These are phyloP conservation scores for Phaetusa simplex DNA, from an alignment of 2,113 vertebrate genomes.

Conservation along the genomic window DNA sequence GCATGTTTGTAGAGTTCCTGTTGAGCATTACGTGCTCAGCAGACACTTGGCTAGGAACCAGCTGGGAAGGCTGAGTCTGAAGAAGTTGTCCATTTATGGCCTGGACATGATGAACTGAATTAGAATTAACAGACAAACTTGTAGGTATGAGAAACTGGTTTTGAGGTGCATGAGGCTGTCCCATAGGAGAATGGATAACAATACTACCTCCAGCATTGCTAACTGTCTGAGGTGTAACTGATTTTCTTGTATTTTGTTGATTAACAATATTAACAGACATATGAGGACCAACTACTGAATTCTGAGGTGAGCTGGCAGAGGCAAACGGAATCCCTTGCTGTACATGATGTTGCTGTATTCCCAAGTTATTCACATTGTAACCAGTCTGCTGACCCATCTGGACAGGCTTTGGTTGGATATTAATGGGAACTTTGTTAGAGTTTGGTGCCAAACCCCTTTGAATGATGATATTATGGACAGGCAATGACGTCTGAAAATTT, in stretches of 20 bases:
- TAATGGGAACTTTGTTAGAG: constrained; percentile 83
- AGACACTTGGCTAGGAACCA: constrained; percentile 76
- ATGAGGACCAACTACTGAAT: constrained; percentile 78
- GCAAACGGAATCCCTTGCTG: constrained; percentile 80
- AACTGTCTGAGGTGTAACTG: constrained; percentile 75
- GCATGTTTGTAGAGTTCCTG: constrained; percentile 77
- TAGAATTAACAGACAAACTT: constrained; percentile 84
- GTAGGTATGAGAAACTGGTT: constrained; percentile 92
- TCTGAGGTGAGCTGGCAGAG: constrained; percentile 76
- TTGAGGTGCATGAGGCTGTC: constrained; percentile 82
- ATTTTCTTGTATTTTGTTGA: constrained; percentile 78
- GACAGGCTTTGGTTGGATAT: constrained; percentile 94
- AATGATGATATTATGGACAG: constrained; percentile 97
- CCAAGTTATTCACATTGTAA: constrained; percentile 85
- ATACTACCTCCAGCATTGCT: constrained; percentile 77
- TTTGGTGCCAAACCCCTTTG: constrained; percentile 89
- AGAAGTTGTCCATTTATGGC: constrained; percentile 85
- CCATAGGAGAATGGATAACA: constrained; percentile 85
- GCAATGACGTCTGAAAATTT: constrained; percentile 85
- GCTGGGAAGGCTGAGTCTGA: constrained; percentile 80
- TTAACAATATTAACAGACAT: constrained; percentile 82
- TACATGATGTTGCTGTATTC: constrained; percentile 79
- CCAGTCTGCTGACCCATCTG: constrained; percentile 88
- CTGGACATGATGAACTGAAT: constrained; percentile 86
- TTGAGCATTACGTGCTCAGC: constrained; percentile 81